Evolutionary conservation across 1,140 invertebrate species (phyloP), one percentile per base, ranked within the genome.

Genomic region (Megalopta genalis): DNA sequence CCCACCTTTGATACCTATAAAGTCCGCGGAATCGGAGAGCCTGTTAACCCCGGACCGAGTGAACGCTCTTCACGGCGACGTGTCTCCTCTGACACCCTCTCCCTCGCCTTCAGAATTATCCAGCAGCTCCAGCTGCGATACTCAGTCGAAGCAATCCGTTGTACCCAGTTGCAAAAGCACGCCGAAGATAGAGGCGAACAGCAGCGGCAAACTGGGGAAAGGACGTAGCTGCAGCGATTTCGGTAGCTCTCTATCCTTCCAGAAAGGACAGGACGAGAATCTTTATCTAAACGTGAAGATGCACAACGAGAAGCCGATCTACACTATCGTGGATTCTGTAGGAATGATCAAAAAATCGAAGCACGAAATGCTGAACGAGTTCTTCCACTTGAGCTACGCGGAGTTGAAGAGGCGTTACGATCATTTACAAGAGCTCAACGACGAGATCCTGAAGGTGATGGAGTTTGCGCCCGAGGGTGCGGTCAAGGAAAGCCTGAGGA

Each of bases 351-450:
- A 23, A 12, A 83, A 76, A 18, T 85, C 81, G 37, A 85, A 77
- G 37, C 77, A 86, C 14, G 76, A 89, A 23, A 88, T 91, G 88
- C n/a, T 91, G 0, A 14, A 72, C 9, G 80, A 80, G 8, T 75
- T 91, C 23, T 68, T 69, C 0, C 70, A 87, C n/a, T 7, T 91
- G 8, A 16, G 70, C 21, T 75, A 42, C n/a, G 6, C 37, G 0
- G 86, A 90, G 63, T 49, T 91, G 8, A 42, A 77, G 39, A 64
- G 73, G 59, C 73, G 88, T 7, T 81, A 88, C 5, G 70, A 83
- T 0, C 90, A 90, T 63, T 80, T 91, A 23, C 52, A 87, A 39
- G 10, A 25, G 0, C n/a, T 88, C 0, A 67, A 62, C 4, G 75
- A 73, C 21, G 83, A 86, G 63, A 87, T 85, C 54, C 78, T 66